Evolutionary conservation across 1,140 invertebrate genomes (phyloP), one percentile per base, ranked within the genome.

Genomic region (Apis cerana): DNA sequence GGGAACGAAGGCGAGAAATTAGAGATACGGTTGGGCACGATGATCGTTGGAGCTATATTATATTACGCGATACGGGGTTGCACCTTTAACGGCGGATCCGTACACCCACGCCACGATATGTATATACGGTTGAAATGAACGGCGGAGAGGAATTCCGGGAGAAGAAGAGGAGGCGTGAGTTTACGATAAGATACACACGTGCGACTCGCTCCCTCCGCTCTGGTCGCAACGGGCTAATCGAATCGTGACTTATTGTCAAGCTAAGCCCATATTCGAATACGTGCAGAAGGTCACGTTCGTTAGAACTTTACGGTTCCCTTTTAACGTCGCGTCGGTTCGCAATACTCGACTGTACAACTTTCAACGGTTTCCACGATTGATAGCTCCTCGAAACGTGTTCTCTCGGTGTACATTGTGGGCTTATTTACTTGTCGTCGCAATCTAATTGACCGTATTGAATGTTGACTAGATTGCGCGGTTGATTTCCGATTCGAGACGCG

Each of bases 231-330:
- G 54, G 75, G 61, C 84, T 91, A 91, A 91, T 90, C 86, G 89
- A 91, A 91, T 88, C 82, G 85, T 88, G 86, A 91, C 87, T 91
- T 90, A 87, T 84, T 77, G 64, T 81, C 62, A 27, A 50, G 74
- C 83, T 33, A 72, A 65, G 58, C 54, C 48, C 23, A 67, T 61
- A 82, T 85, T 81, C 64, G 62, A 71, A 69, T 64, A 43, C 33
- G 27, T 33, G 33, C 21, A 17, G 17, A 43, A 52, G 56, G 72
- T 59, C 74, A 68, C 74, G 80, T 76, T 82, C 74, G 80, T 82
- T 82, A 82, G 80, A 68, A 67, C 54, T 68, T 68, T 59, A 52
- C 48, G 80, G 54, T 76, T 33, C 33, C 72, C 19, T 5, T 27
- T 59, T 62, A 82, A 69, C 33, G 12, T 15, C 58, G 58, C 54